These are phyloP conservation scores for Orthonevra nobilis DNA, from an alignment of 2,888 invertebrate species.

Conservation along the genomic window DNA sequence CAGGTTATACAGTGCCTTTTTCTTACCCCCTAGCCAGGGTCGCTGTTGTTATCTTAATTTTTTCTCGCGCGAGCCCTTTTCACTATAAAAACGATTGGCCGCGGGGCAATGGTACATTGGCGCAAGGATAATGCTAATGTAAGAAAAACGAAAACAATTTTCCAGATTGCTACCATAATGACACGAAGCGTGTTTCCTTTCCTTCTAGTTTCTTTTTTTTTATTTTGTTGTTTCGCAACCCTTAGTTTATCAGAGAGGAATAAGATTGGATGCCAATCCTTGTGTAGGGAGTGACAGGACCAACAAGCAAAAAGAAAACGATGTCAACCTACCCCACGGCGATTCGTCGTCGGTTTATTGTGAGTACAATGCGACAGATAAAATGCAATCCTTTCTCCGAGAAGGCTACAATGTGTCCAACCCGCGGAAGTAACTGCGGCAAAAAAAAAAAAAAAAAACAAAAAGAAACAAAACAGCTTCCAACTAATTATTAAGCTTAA, in stretches of 20 bases:
- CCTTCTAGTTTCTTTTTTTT: conserved; percentile 26
- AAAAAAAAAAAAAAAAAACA: conserved; percentile 20
- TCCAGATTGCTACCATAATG: conserved; percentile 69
- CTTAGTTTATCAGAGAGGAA: conserved; percentile 23
- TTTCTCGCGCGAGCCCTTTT: conserved; percentile 38
- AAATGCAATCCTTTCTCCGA: conserved; percentile 65
- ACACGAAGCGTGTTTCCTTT: conserved; percentile 61
- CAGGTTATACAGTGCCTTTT: conserved; percentile 22
- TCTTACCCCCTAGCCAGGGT: neutral
- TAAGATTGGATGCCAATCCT: conserved; percentile 47
- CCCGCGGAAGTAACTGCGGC: conserved; percentile 44
- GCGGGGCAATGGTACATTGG: conserved; percentile 65
- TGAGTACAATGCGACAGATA: conserved; percentile 66
- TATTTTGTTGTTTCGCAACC: conserved; percentile 8
- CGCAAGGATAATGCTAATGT: conserved; percentile 69
- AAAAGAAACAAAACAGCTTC: conserved; percentile 51
- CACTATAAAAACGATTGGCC: conserved; percentile 31
- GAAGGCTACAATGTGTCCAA: conserved; percentile 58
- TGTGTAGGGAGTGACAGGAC: conserved; percentile 43
- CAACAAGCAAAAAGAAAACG: conserved; percentile 38
- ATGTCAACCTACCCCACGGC: conserved; percentile 56
- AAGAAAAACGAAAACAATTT: conserved; percentile 68
- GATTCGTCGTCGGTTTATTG: conserved; percentile 66
- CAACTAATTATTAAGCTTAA: conserved; percentile 70
- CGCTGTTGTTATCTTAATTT: conserved; percentile 58